These are phyloP conservation scores for Gnathonemus longibarbis DNA, from an alignment of 2,113 vertebrate species.

Conservation along the genomic window DNA sequence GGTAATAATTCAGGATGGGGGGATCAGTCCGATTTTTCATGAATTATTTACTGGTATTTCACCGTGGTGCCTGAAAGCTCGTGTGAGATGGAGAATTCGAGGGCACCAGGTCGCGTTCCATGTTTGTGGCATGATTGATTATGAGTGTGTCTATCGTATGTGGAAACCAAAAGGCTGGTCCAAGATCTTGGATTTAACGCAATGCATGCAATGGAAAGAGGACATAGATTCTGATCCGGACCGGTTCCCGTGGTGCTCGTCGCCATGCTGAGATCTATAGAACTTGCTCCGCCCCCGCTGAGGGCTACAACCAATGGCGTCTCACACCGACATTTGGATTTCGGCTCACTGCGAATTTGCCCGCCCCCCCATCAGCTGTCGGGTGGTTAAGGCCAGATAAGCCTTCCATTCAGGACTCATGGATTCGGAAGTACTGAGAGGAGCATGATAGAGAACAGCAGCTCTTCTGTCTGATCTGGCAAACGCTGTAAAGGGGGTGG, in stretches of 20 bases:
- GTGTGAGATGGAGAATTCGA: not conserved
- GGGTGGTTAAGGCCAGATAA: not conserved
- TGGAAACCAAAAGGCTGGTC: conserved; percentile 8
- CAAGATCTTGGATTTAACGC: conserved; percentile 9
- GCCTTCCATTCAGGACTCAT: not conserved
- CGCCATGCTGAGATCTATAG: not conserved
- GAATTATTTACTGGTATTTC: not conserved
- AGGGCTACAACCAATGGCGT: not conserved
- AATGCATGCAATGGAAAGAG: not conserved
- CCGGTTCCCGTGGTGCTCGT: not conserved
- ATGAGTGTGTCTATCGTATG: not conserved
- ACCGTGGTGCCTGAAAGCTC: not conserved
- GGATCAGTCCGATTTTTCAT: conserved; percentile 7
- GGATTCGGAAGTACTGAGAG: not conserved
- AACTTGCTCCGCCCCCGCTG: no score
- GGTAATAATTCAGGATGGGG: conserved; percentile 25
- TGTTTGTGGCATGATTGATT: not conserved
- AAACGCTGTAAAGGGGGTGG: not conserved
- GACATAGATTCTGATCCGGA: not conserved
- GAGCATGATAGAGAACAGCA: not conserved
- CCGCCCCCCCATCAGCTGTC: not conserved
- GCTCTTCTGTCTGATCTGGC: not conserved
- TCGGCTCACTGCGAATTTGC: not conserved
- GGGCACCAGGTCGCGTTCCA: not conserved
- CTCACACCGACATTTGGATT: not conserved